Base-by-base conservation (phyloP, 2,888 invertebrate species). In the Lapara coniferarum region DNA sequence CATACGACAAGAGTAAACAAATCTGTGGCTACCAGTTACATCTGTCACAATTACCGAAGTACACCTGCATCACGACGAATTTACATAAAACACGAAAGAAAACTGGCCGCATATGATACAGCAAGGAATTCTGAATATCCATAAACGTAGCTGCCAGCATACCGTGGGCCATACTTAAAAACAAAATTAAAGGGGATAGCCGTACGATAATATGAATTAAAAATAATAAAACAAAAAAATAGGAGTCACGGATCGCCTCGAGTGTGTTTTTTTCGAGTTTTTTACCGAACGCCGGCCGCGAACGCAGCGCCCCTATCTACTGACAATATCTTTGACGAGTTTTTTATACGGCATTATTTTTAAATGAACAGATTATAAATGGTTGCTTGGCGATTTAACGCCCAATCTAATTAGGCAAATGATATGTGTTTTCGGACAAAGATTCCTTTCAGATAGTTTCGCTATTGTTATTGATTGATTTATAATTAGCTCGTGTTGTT, bases 121-220 rank as follows among this genome's bases (percentile, higher is more conserved):
- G 89, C 87, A 88, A 88, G 91, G 93, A 92, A 92, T 93, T 91
- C 89, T 78, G 89, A 92, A 91, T 90, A 92, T 90, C 92, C 91
- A 92, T 92, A 92, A 93, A 92, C 88, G 89, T 92, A 88, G 92
- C 92, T 91, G 91, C 83, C 92, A 92, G 92, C 91, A 92, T 91
- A 90, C 90, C 91, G 88, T 87, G 89, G 88, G 85, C 92, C 92
- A 92, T 92, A 93, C 92, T 93, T 93, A 93, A 93, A 93, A 92
- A 92, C 93, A 91, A 93, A 93, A 93, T 93, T 93, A 93, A 93
- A 93, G 93, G 91, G 93, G 92, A 92, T 92, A 92, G 92, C 92
- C 89, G 86, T 90, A 91, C 92, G 91, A 93, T 93, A 93, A 93
- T 93, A 93, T 93, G 93, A 93, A 93, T 93, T 92, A 93, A 93